Evolutionary conservation across 2,113 vertebrate species (phyloP).

Genomic region (Thamnaconus septentrionalis): DNA sequence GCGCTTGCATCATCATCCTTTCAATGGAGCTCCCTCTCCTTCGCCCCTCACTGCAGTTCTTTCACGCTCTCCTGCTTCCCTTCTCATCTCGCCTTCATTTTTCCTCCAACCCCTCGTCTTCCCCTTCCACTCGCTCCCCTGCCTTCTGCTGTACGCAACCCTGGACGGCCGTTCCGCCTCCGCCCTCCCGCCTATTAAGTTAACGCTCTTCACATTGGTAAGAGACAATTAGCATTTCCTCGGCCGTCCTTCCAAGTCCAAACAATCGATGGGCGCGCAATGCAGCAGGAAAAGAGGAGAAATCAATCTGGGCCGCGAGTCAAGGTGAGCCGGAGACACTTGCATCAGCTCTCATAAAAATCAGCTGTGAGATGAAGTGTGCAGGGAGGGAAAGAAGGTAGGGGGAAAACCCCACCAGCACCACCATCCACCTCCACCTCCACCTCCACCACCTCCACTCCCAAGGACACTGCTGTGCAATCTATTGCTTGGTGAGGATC

Average conservation of each 20-base stretch:
- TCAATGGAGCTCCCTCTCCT: constrained; percentile 50
- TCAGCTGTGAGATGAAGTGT: constrained; percentile 31
- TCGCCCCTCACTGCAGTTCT: constrained; percentile 22
- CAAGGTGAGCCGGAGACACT: constrained; percentile 48
- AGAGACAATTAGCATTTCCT: too few relatives aligned
- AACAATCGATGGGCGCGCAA: constrained; percentile 57
- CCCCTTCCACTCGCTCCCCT: constrained; percentile 14
- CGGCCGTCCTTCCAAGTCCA: too few relatives aligned
- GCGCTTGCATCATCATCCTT: constrained; percentile 64
- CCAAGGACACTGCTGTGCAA: not conserved
- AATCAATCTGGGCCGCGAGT: constrained; percentile 49
- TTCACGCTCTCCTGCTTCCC: constrained; percentile 7
- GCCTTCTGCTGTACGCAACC: constrained; percentile 21
- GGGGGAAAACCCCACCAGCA: constrained; percentile 3
- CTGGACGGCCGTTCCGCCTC: too few relatives aligned
- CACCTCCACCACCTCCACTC: too few relatives aligned
- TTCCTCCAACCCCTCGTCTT: not conserved
- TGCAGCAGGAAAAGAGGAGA: constrained; percentile 30
- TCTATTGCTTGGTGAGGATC: constrained; percentile 7
- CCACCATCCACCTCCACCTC: too few relatives aligned
- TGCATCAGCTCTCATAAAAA: constrained; percentile 28
- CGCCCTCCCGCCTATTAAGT: too few relatives aligned
- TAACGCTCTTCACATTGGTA: too few relatives aligned
- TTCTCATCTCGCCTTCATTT: not conserved
- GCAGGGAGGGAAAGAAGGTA: constrained; percentile 20